A percentile compares a stretch with the other conserved stretches of the same genome.
These are phyloP conservation scores for Lordiphosa andalusiaca DNA, from an alignment of 2,888 invertebrate species.

Conservation along the genomic window DNA sequence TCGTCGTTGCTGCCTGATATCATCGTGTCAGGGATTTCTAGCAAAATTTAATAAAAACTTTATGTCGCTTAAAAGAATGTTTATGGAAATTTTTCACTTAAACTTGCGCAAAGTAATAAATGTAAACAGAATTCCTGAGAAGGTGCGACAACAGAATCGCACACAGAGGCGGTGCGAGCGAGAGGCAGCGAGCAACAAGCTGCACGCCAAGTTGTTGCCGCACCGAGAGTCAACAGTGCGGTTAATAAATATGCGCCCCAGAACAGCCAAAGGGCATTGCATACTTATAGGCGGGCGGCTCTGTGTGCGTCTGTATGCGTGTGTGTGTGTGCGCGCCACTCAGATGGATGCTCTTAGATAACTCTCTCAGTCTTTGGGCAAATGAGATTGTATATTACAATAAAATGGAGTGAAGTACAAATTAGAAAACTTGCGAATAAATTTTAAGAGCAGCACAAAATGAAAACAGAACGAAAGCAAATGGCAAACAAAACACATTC, in stretches of 20 bases:
- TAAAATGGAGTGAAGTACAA: conserved; percentile 76
- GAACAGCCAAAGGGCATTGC: conserved; percentile 47
- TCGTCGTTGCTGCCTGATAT: conserved; percentile 48
- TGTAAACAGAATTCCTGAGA: conserved; percentile 77
- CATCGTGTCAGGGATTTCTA: conserved; percentile 73
- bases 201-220: conserved; percentile 39
- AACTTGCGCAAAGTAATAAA: conserved; percentile 79
- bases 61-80: conserved; percentile 78
- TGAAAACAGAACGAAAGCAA: conserved; percentile 50
- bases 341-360: conserved; percentile 15
- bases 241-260: conserved; percentile 67
- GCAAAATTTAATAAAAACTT: conserved; percentile 78
- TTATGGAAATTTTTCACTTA: conserved; percentile 79
- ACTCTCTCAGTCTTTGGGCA: conserved; percentile 47
- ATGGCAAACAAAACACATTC: conserved; percentile 69
- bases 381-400: conserved; percentile 77
- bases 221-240: conserved; percentile 68
- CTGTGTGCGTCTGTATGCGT: neutral
- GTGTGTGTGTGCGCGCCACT: neutral
- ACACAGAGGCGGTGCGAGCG: conserved; percentile 26
- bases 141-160: conserved; percentile 76
- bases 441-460: conserved; percentile 43
- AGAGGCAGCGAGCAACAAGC: conserved; percentile 21
- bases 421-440: conserved; percentile 77
- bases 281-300: conserved; percentile 46